Evolutionary conservation across 2,797 vertebrate species (phyloP).

Genomic region (Neolamprologus multifasciatus): DNA sequence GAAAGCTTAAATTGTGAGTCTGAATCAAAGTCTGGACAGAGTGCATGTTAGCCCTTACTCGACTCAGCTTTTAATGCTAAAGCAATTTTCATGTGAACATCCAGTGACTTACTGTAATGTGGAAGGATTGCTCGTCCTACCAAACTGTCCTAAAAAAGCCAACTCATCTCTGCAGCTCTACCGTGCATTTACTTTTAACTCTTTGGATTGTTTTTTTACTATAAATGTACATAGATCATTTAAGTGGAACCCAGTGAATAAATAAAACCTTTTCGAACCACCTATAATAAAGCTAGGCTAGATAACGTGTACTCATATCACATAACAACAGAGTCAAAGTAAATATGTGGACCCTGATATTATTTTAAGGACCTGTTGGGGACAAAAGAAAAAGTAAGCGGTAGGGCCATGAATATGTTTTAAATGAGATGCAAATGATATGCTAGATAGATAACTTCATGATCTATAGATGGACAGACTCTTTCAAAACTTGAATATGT

Average conservation of each 20-base stretch:
- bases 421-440: neutral
- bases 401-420: neutral
- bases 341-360: neutral
- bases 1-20: neutral
- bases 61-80: neutral
- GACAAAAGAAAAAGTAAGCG: neutral
- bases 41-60: neutral
- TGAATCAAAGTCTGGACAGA: neutral
- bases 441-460: neutral
- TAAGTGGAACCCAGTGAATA: neutral
- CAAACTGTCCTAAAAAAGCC: neutral
- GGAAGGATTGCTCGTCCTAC: neutral
- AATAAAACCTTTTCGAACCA: neutral
- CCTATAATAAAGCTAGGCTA: neutral
- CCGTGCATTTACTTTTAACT: neutral
- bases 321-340: neutral
- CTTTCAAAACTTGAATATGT: neutral
- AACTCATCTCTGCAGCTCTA: neutral
- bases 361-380: neutral
- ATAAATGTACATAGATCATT: neutral
- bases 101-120: neutral
- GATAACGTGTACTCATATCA: accelerated
- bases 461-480: neutral
- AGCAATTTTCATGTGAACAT: neutral
- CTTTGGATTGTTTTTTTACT: neutral